Evolutionary conservation across 1,140 invertebrate species (phyloP), one percentile per base, ranked within the genome.

Genomic region (Bombus haemorrhoidalis): DNA sequence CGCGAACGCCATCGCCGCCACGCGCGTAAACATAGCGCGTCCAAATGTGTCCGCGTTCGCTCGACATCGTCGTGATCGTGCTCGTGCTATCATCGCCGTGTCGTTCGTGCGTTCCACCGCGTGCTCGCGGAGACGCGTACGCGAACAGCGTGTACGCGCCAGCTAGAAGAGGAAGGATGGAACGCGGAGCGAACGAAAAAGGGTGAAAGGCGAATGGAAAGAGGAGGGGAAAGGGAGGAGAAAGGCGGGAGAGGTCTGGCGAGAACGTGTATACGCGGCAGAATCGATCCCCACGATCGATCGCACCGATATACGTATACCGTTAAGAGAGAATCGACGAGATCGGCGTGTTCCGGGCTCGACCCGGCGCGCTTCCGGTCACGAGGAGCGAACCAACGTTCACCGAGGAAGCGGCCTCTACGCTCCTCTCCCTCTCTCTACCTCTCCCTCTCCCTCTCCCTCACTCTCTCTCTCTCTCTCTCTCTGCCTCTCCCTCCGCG

Each of bases 321-420:
- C 89, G 89, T 91, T 91, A 90, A 90, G 89, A 85, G 86, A 80
- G 86, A 90, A 86, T 83, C 91, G 90, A 91, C 91, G 91, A 95
- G 94, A 94, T 94, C 93, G 94, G 87, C 91, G 89, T 91, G 92
- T 94, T 94, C 94, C 94, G 92, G 91, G 93, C 91, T 93, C 90
- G 92, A 93, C 91, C 75, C 91, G 90, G 79, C 90, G 91, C 92
- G 91, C 92, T 95, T 94, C 94, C 94, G 94, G 94, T 95, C 94
- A 95, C 93, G 94, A 94, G 83, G 86, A 90, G 83, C 84, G 88
- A 87, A 87, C 71, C 82, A 85, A 85, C 86, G 86, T 78, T 81
- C 81, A 77, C 73, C 73, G 84, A 83, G 80, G 88, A 87, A 87
- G 88, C 89, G 72, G 74, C 74, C 75, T 57, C 66, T 81, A 71